A percentile compares a stretch with the other conserved stretches of the same genome.
These are phyloP conservation scores for Bombylius major DNA, from an alignment of 2,888 invertebrate species.

Conservation along the genomic window DNA sequence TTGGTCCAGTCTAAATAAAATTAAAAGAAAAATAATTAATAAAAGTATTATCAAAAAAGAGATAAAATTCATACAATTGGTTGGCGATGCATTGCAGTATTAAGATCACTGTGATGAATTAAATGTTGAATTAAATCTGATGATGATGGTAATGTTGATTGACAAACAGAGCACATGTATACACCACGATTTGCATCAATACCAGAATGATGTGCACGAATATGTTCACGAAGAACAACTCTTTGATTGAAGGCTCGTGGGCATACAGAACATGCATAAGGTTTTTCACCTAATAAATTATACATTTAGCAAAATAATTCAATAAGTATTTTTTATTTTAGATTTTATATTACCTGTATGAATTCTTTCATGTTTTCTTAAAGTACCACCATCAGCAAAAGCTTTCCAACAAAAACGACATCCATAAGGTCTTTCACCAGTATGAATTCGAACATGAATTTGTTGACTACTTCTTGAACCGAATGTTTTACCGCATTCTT, in stretches of 20 bases:
- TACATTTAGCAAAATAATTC: not conserved
- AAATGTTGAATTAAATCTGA: conserved; percentile 68
- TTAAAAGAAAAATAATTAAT: not conserved
- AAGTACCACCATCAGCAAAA: conserved; percentile 75
- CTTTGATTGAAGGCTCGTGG: conserved; percentile 79
- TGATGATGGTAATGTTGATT: conserved; percentile 54
- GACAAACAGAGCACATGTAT: conserved; percentile 66
- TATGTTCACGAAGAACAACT: conserved; percentile 72
- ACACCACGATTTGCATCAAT: conserved; percentile 57
- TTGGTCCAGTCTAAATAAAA: conserved; percentile 47
- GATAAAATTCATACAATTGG: conserved; percentile 43
- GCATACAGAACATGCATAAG: conserved; percentile 77
- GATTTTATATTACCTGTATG: conserved; percentile 48
- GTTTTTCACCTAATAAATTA: conserved; percentile 51
- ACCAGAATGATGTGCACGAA: conserved; percentile 74
- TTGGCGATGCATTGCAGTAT: conserved; percentile 67
- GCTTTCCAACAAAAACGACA: conserved; percentile 82
- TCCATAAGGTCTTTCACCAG: conserved; percentile 69
- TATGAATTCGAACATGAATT: conserved; percentile 76
- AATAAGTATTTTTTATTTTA: not conserved
- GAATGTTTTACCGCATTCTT: conserved; percentile 75
- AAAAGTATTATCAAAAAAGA: too few species aligned
- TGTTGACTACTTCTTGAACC: conserved; percentile 76
- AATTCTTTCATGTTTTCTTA: conserved; percentile 73
- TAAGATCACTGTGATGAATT: conserved; percentile 74